A percentile compares a stretch with the other conserved stretches of the same genome.
Conservation (phyloP, 2,797 vertebrate species). For the Silurus aristotelis region DNA sequence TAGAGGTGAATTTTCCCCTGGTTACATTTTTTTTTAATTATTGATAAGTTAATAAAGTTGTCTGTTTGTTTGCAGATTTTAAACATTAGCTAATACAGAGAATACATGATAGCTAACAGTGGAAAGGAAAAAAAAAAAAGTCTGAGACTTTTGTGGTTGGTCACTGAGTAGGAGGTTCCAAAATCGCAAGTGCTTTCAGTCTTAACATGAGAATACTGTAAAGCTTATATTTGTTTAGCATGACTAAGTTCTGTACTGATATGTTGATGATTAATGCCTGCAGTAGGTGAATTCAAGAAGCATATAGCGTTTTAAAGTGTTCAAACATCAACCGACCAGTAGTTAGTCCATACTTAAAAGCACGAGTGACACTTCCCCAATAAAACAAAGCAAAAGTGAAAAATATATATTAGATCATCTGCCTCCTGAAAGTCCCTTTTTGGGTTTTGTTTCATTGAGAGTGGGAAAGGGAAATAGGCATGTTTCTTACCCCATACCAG, state of each 20-base stretch:
- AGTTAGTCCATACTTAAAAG: not conserved
- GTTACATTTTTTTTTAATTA: not conserved
- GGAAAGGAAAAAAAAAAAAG: not conserved
- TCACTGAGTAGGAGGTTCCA: conserved; percentile 4
- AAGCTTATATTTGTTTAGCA: not conserved
- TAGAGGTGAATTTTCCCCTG: not conserved
- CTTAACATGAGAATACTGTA: conserved; percentile 3
- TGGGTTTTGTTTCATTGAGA: conserved; percentile 22
- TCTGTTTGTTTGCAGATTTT: not conserved
- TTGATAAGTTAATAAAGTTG: not conserved
- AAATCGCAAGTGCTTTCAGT: conserved; percentile 17
- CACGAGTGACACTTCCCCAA: conserved; percentile 20
- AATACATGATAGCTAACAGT: not conserved
- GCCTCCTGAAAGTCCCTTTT: conserved; percentile 30
- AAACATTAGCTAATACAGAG: not conserved
- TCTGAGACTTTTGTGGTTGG: not conserved
- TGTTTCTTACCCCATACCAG: conserved; percentile 28
- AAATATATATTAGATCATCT: conserved; percentile 19
- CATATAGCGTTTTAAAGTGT: not conserved
- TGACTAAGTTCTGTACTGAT: conserved; percentile 8
- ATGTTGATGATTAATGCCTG: not conserved
- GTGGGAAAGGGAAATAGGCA: not conserved
- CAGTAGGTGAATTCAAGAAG: not conserved
- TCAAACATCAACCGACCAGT: not conserved
- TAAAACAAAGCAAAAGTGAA: conserved; percentile 22